Conservation (phyloP, 2,888 invertebrate genomes). For the Netelia melanura region DNA sequence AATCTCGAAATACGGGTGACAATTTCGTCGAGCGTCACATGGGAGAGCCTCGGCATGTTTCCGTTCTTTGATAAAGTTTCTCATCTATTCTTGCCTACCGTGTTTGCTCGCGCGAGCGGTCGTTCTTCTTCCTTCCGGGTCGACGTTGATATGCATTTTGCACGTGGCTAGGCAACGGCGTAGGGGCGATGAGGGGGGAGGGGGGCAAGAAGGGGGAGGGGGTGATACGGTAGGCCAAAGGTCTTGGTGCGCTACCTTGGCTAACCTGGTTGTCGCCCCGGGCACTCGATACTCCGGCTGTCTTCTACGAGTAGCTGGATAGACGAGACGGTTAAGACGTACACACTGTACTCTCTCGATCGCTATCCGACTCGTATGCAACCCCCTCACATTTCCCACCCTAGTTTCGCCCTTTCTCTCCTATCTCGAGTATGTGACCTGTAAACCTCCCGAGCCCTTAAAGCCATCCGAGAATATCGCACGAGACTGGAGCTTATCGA, state of each 20-base stretch:
- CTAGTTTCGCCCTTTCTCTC: not conserved
- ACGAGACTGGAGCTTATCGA: not conserved
- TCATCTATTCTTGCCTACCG: constrained; percentile 44
- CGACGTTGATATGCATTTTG: constrained; percentile 44
- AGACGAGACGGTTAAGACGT: not conserved
- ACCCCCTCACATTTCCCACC: too few relatives aligned
- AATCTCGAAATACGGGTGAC: constrained; percentile 8
- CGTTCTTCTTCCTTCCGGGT: constrained; percentile 43
- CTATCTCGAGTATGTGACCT: constrained; percentile 41
- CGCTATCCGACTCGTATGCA: constrained; percentile 19
- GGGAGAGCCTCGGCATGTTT: not conserved
- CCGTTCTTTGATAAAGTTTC: constrained; percentile 48
- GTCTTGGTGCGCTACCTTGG: constrained; percentile 8
- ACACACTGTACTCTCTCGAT: constrained; percentile 30
- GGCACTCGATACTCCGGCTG: constrained; percentile 34
- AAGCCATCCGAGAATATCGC: not conserved
- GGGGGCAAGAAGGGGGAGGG: too few relatives aligned
- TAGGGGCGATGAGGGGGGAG: too few relatives aligned
- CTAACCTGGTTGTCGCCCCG: constrained; percentile 10
- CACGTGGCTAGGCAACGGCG: constrained; percentile 39
- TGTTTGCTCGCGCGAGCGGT: constrained; percentile 50
- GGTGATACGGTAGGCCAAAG: constrained; percentile 20
- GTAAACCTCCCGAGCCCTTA: constrained; percentile 7
- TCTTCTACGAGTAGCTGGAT: constrained; percentile 37
- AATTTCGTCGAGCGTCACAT: constrained; percentile 9